These are phyloP conservation scores for Copidosoma floridanum DNA, from an alignment of 1,140 invertebrate species.

Conservation along the genomic window DNA sequence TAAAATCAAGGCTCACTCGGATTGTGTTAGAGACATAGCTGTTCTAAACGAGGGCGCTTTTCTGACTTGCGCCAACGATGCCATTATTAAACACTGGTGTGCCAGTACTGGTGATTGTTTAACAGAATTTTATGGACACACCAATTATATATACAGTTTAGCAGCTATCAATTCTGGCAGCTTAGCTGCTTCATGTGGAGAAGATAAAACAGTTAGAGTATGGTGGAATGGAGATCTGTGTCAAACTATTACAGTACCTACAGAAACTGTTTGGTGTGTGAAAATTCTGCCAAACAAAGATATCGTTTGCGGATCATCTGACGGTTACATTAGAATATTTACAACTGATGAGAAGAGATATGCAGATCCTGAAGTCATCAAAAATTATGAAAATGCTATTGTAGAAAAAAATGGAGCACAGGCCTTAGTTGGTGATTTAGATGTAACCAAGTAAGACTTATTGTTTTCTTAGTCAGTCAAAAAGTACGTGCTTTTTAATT, in stretches of 20 bases:
- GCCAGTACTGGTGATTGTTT: slow-evolving; percentile 73
- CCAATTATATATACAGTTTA: slow-evolving; percentile 75
- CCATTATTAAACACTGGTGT: slow-evolving; percentile 78
- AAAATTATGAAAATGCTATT: slow-evolving; percentile 72
- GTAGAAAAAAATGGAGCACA: slow-evolving; percentile 63
- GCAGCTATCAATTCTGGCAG: slow-evolving; percentile 31
- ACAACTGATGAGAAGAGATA: slow-evolving; percentile 67
- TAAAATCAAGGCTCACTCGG: slow-evolving; percentile 73
- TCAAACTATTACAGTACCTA: slow-evolving; percentile 77
- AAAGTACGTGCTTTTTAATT: slow-evolving; percentile 4
- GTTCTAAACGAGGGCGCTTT: slow-evolving; percentile 70
- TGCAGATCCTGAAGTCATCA: slow-evolving; percentile 64
- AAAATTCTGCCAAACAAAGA: slow-evolving; percentile 80
- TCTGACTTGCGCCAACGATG: slow-evolving; percentile 90
- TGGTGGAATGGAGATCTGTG: slow-evolving; percentile 71
- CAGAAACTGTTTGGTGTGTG: slow-evolving; percentile 87
- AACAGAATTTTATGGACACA: slow-evolving; percentile 76
- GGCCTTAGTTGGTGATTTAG: slow-evolving; percentile 74
- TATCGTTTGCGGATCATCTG: slow-evolving; percentile 86
- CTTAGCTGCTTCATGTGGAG: slow-evolving; percentile 73
- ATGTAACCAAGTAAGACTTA: slow-evolving; percentile 69
- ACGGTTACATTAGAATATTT: slow-evolving; percentile 84
- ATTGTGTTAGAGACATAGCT: slow-evolving; percentile 82
- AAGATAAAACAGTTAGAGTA: slow-evolving; percentile 83
- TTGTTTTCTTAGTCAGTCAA: not conserved